These are phyloP conservation scores for Sceloporus undulatus DNA, from an alignment of 2,113 vertebrate species.

Conservation along the genomic window DNA sequence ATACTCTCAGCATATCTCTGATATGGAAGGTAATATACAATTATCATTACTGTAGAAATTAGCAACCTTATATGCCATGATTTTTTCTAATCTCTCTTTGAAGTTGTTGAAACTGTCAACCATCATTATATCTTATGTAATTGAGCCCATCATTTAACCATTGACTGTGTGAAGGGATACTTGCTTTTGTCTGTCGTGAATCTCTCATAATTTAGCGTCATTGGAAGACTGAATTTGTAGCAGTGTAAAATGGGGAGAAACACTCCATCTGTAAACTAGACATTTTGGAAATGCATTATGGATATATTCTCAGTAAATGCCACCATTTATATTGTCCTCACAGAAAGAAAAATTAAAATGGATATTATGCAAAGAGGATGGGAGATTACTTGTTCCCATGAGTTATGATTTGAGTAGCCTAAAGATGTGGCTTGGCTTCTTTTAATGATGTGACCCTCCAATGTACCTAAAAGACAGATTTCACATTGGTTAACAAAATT, in stretches of 20 bases:
- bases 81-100: neutral
- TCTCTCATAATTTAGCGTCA: neutral
- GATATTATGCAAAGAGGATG: neutral
- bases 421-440: neutral
- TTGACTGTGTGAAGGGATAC: neutral
- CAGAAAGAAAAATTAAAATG: neutral
- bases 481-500: neutral
- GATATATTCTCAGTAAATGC: neutral
- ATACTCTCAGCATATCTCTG: neutral
- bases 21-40: neutral
- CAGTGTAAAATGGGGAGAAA: too few relatives aligned
- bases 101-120: neutral
- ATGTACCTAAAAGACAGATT: slow-evolving; percentile 4
- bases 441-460: neutral
- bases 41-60: neutral
- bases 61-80: neutral
- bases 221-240: neutral
- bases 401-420: neutral
- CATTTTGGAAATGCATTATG: neutral
- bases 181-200: neutral
- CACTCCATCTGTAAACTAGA: neutral
- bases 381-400: neutral
- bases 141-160: neutral
- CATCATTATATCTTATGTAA: neutral
- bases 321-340: neutral